Conservation (phyloP, 2,888 invertebrate genomes). For the Erebia palarica region DNA sequence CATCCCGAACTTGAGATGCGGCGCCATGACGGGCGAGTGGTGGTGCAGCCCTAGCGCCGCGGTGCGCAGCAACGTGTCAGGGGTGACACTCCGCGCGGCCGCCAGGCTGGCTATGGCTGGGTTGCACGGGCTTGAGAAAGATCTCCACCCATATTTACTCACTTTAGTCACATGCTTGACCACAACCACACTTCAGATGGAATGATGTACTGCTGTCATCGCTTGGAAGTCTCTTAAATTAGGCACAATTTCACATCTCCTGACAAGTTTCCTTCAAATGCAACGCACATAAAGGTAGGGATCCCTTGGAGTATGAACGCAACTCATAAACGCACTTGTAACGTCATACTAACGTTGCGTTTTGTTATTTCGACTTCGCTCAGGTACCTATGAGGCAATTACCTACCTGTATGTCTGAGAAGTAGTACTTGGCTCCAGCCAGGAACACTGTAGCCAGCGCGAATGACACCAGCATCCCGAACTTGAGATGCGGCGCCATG, state of each 20-base stretch:
- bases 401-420: conserved; percentile 84
- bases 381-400: conserved; percentile 9
- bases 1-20: conserved; percentile 86
- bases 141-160: too few relatives aligned
- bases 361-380: too few relatives aligned
- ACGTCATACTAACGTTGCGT: too few relatives aligned
- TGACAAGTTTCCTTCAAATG: too few relatives aligned
- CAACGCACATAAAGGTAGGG: too few relatives aligned
- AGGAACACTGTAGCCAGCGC: conserved; percentile 86
- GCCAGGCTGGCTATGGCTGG: conserved; percentile 74
- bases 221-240: too few relatives aligned
- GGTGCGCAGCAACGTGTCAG: conserved; percentile 72
- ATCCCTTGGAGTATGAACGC: too few relatives aligned
- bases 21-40: conserved; percentile 77
- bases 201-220: too few relatives aligned
- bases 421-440: conserved; percentile 88
- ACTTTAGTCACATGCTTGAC: too few relatives aligned
- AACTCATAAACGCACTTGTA: too few relatives aligned
- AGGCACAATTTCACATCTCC: too few relatives aligned
- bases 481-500: conserved; percentile 84
- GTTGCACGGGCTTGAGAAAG: conserved; percentile 65
- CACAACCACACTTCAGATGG: too few relatives aligned
- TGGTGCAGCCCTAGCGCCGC: conserved; percentile 74
- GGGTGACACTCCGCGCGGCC: conserved; percentile 74
- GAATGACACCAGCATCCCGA: conserved; percentile 88